Conservation (phyloP, 2,888 invertebrate species). For the Andrena praecox region DNA sequence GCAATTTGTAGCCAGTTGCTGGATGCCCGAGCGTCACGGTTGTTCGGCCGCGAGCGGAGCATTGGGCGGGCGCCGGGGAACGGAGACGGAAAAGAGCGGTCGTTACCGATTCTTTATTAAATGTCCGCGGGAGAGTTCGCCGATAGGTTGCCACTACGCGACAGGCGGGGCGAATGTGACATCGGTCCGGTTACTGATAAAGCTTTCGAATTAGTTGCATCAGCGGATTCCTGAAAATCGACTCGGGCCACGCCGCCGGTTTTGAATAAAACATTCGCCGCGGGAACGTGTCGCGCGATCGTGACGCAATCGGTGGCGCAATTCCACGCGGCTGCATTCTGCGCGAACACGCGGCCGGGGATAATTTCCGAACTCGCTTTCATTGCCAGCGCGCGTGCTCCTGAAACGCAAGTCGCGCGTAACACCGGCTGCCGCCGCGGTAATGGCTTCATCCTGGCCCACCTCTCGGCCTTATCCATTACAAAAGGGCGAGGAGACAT, state of each 20-base stretch:
- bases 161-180: not conserved
- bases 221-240: constrained; percentile 36
- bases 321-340: constrained; percentile 40
- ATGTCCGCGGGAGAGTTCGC: not conserved
- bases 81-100: not conserved
- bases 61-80: not conserved
- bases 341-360: constrained; percentile 21
- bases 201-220: constrained; percentile 22
- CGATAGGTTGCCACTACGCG: not conserved
- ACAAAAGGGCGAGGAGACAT: not conserved
- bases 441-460: constrained; percentile 6
- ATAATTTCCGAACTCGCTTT: constrained; percentile 50
- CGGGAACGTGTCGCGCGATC: constrained; percentile 30
- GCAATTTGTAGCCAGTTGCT: constrained; percentile 58
- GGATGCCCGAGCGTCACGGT: not conserved
- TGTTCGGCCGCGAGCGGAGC: constrained; percentile 11
- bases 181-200: too few species aligned
- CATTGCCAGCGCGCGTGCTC: constrained; percentile 24
- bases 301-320: constrained; percentile 50
- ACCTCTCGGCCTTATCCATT: not conserved
- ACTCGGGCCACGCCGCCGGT: not conserved
- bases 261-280: constrained; percentile 51
- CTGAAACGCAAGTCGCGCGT: constrained; percentile 11
- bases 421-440: not conserved
- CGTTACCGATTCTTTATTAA: not conserved